Evolutionary conservation across 2,888 invertebrate genomes (phyloP).

Genomic region (Papilio gigon): DNA sequence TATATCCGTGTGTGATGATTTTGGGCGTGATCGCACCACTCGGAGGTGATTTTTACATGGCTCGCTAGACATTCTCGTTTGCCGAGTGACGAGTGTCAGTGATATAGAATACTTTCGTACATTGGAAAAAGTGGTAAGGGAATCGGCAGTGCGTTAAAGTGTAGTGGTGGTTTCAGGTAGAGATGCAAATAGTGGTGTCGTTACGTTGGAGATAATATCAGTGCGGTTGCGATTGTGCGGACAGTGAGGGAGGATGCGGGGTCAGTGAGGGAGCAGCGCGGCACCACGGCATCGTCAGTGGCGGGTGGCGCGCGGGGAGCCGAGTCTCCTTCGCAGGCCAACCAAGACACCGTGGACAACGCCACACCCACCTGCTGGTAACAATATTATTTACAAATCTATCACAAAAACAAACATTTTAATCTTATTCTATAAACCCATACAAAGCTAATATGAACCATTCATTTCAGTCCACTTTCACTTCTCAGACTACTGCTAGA

Average conservation of each 20-base stretch:
- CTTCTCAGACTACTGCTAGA: too few relatives aligned
- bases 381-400: conserved; percentile 41
- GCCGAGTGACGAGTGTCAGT: conserved; percentile 37
- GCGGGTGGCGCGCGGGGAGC: conserved; percentile 81
- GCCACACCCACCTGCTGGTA: conserved; percentile 80
- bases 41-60: conserved; percentile 32
- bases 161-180: conserved; percentile 74
- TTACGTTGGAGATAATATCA: conserved; percentile 80
- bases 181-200: conserved; percentile 77
- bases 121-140: conserved; percentile 43
- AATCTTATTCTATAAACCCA: too few relatives aligned
- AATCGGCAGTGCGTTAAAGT: conserved; percentile 45
- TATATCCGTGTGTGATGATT: conserved; percentile 71
- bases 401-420: not conserved
- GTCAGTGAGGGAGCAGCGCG: conserved; percentile 78
- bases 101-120: conserved; percentile 40
- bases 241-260: conserved; percentile 84
- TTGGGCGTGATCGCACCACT: conserved; percentile 67
- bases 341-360: conserved; percentile 80
- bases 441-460: too few relatives aligned
- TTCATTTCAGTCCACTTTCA: too few relatives aligned
- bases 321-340: conserved; percentile 82
- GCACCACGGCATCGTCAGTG: conserved; percentile 81
- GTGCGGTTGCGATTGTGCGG: conserved; percentile 77
- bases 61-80: conserved; percentile 27